These are phyloP conservation scores for Callocephalon fimbriatum DNA, from an alignment of 2,113 vertebrate species.

Conservation along the genomic window DNA sequence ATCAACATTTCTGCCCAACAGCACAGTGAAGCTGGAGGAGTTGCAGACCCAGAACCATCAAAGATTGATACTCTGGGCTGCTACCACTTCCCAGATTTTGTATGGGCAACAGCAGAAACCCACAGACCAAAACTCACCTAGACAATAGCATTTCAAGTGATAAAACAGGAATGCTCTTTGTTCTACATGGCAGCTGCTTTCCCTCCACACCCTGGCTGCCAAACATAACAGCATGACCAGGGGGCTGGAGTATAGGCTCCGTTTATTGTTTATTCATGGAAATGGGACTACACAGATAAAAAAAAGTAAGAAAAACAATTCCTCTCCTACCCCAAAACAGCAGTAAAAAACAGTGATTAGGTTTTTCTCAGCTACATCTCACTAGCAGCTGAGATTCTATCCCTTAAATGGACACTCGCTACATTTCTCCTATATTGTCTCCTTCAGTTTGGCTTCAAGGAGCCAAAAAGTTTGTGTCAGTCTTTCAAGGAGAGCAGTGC, in stretches of 20 bases:
- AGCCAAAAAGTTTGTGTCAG: neutral
- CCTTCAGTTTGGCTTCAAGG: neutral
- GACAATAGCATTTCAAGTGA: neutral
- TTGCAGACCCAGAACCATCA: neutral
- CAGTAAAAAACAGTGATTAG: neutral
- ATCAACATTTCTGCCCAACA: neutral
- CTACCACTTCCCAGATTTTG: neutral
- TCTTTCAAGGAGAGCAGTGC: neutral
- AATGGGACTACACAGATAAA: neutral
- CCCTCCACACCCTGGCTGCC: neutral
- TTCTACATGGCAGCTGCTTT: neutral
- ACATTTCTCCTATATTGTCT: neutral
- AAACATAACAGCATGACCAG: neutral
- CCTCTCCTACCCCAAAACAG: fast-evolving
- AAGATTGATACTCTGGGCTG: neutral
- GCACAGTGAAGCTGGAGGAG: neutral
- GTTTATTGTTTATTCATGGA: neutral
- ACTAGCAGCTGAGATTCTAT: neutral
- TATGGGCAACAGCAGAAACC: neutral
- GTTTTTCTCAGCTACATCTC: neutral
- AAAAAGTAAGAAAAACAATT: neutral
- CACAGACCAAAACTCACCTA: neutral
- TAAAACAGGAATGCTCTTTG: neutral
- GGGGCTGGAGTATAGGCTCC: neutral
- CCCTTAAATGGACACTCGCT: neutral